phyloP scores from a whole-genome alignment of 1,140 invertebrate species.

The Hormaphis cornu region DNA sequence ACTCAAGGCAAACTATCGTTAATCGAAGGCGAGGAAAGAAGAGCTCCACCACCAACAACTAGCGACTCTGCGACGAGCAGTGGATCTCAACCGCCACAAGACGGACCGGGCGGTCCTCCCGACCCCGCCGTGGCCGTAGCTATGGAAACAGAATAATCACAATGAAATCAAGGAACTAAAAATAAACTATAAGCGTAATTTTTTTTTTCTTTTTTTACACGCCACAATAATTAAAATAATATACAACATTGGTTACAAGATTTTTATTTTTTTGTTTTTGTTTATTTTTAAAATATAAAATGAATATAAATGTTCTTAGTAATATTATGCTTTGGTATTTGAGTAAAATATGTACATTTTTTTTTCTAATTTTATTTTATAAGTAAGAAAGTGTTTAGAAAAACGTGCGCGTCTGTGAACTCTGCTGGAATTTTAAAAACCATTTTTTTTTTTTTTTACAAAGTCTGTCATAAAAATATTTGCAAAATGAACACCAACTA shows the following conservation, averaged over 20 bases:
- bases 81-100: slow-evolving; percentile 41
- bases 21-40: slow-evolving; percentile 64
- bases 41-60: slow-evolving; percentile 45
- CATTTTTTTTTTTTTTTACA: background rate
- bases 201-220: background rate
- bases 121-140: slow-evolving; percentile 47
- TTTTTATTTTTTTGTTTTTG: background rate
- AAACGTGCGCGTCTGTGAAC: background rate
- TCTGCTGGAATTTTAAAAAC: background rate
- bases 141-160: slow-evolving; percentile 51
- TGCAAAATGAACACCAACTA: background rate
- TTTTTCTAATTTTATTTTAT: background rate
- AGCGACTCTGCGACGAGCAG: slow-evolving; percentile 32
- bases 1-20: slow-evolving; percentile 57
- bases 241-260: background rate
- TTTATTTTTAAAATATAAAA: slow-evolving; percentile 17
- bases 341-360: background rate
- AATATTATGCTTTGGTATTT: slow-evolving; percentile 3
- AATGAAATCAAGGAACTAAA: background rate
- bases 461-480: background rate
- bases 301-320: background rate
- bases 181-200: background rate
- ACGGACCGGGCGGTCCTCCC: slow-evolving; percentile 41
- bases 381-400: background rate
- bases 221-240: background rate